A percentile compares a stretch with the other conserved stretches of the same genome.
These are phyloP conservation scores for Bursaphelenchus okinawaensis DNA, from an alignment of 2,888 invertebrate species.

Conservation along the genomic window DNA sequence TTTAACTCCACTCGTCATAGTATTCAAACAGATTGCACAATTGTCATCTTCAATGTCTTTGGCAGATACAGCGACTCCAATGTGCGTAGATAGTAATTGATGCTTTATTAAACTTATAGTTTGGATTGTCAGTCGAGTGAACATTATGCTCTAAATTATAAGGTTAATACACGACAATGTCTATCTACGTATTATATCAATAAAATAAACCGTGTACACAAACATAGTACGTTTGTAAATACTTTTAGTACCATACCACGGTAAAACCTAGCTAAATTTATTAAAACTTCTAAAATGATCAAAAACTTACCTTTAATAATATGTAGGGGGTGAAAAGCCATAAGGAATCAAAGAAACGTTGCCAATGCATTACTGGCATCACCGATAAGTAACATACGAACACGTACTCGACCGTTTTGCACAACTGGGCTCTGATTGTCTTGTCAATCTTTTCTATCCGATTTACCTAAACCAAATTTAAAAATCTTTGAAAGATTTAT, in stretches of 20 bases:
- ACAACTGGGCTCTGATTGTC: not conserved
- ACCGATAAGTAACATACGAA: not conserved
- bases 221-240: too few relatives aligned
- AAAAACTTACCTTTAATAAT: not conserved
- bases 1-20: not conserved
- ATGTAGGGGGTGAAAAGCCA: not conserved
- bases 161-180: too few relatives aligned
- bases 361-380: not conserved
- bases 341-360: not conserved
- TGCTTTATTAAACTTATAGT: not conserved
- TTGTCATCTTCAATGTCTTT: not conserved
- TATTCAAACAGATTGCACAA: not conserved
- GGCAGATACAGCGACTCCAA: not conserved
- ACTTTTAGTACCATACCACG: too few relatives aligned
- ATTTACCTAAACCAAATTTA: not conserved
- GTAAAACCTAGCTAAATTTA: not conserved
- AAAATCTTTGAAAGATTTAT: too few relatives aligned
- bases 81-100: not conserved
- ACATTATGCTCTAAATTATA: too few relatives aligned
- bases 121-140: not conserved
- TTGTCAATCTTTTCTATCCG: not conserved
- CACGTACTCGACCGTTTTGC: not conserved
- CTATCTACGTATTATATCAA: too few relatives aligned
- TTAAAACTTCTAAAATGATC: not conserved
- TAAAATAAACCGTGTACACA: too few relatives aligned